These are phyloP conservation scores for Barbus barbus DNA, from an alignment of 2,113 vertebrate genomes.

Conservation along the genomic window DNA sequence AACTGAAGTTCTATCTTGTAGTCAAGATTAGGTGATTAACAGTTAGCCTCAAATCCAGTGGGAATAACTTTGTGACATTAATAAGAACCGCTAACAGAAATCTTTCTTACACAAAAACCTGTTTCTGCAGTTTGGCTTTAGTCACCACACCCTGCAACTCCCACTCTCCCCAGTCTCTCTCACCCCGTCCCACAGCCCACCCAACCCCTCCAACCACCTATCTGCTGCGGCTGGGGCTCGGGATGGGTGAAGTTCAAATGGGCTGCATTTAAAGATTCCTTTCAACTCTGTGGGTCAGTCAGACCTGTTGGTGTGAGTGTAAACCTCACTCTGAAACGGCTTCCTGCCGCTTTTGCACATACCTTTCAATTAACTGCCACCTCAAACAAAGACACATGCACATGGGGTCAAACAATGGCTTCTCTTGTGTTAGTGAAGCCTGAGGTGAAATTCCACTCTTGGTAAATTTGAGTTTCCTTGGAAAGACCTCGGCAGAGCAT, in stretches of 20 bases:
- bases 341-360: constrained; percentile 55
- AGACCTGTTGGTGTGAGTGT: constrained; percentile 30
- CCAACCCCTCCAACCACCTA: constrained; percentile 6
- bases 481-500: background rate
- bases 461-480: constrained; percentile 22
- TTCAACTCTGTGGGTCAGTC: constrained; percentile 46
- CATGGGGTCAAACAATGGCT: constrained; percentile 47
- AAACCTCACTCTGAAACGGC: constrained; percentile 46
- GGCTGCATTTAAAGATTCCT: constrained; percentile 49
- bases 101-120: too few species aligned
- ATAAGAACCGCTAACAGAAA: too few species aligned
- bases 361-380: constrained; percentile 55
- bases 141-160: constrained; percentile 27
- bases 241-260: constrained; percentile 43
- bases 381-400: constrained; percentile 49
- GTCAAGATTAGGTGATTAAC: background rate
- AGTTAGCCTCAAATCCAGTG: background rate
- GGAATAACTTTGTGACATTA: background rate
- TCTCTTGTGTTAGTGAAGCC: constrained; percentile 37
- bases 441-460: constrained; percentile 34
- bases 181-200: background rate
- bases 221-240: constrained; percentile 41
- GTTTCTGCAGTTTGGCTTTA: background rate
- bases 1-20: background rate
- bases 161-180: background rate